Conservation (phyloP, 2,113 vertebrate species). For the Myotis brandtii region DNA sequence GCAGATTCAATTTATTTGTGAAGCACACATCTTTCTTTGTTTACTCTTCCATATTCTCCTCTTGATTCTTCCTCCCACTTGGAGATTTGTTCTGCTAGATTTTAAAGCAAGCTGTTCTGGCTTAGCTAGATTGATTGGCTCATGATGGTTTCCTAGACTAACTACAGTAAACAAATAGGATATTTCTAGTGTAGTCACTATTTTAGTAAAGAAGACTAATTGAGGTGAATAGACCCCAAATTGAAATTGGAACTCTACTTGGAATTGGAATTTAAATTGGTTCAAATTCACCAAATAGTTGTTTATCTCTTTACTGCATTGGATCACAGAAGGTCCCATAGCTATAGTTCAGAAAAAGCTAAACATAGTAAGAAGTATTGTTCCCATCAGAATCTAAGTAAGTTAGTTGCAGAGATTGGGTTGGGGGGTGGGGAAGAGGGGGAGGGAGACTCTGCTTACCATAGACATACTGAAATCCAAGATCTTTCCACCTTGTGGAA, state of each 20-base stretch:
- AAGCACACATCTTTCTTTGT: neutral
- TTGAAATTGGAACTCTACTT: neutral
- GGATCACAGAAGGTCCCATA: neutral
- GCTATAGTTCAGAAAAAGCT: neutral
- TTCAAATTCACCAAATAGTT: neutral
- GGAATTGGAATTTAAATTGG: neutral
- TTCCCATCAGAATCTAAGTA: neutral
- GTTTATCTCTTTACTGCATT: neutral
- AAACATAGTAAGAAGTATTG: neutral
- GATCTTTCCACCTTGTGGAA: neutral
- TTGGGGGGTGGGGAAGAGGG: accelerated
- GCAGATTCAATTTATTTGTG: neutral
- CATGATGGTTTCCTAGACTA: neutral
- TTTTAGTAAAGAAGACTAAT: neutral
- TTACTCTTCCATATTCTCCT: neutral
- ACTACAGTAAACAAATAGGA: neutral
- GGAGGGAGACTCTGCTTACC: neutral
- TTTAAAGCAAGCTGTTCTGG: neutral
- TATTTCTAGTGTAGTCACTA: neutral
- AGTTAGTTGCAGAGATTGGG: neutral
- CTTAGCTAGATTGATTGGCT: neutral
- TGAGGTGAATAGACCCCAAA: neutral
- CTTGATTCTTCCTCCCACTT: neutral
- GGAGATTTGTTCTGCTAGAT: neutral
- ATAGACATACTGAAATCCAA: neutral